Percentiles rank a stretch among this genome's conserved stretches.
Evolutionary conservation across 2,113 vertebrate genomes (phyloP).

Genomic region (Nibea coibor): DNA sequence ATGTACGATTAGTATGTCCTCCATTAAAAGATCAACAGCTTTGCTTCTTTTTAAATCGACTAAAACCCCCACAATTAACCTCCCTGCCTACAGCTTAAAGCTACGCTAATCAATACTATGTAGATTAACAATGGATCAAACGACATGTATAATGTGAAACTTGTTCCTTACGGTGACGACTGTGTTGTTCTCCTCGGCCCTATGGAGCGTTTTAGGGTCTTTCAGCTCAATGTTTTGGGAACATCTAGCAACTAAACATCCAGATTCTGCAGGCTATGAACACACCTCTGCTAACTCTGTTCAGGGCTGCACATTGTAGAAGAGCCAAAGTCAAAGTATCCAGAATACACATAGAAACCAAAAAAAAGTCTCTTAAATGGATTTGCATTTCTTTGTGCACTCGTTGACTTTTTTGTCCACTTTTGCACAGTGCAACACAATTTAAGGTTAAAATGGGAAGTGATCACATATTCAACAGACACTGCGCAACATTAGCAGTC

Average conservation of each 20-base stretch:
- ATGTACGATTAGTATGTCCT: conserved; percentile 4
- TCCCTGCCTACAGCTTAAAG: background rate
- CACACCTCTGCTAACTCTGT: background rate
- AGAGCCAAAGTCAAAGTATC: background rate
- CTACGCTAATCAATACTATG: background rate
- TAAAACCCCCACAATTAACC: background rate
- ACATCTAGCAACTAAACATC: background rate
- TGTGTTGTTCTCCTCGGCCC: background rate
- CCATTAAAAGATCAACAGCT: background rate
- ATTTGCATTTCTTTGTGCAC: background rate
- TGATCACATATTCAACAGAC: too few relatives aligned
- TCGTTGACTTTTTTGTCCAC: too few relatives aligned
- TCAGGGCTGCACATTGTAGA: too few relatives aligned
- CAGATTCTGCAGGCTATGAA: background rate
- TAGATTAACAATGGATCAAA: background rate
- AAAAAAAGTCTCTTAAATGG: background rate
- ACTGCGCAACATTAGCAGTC: too few relatives aligned
- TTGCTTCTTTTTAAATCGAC: background rate
- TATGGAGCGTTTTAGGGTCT: background rate
- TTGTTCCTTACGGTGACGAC: background rate
- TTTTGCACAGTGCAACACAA: too few relatives aligned
- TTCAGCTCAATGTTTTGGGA: background rate
- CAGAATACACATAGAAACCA: background rate
- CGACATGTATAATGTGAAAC: background rate
- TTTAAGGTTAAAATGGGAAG: too few relatives aligned